Percentiles rank a stretch among this genome's conserved stretches.
These are phyloP conservation scores for Alosa alosa DNA, from an alignment of 2,113 vertebrate species.

Conservation along the genomic window DNA sequence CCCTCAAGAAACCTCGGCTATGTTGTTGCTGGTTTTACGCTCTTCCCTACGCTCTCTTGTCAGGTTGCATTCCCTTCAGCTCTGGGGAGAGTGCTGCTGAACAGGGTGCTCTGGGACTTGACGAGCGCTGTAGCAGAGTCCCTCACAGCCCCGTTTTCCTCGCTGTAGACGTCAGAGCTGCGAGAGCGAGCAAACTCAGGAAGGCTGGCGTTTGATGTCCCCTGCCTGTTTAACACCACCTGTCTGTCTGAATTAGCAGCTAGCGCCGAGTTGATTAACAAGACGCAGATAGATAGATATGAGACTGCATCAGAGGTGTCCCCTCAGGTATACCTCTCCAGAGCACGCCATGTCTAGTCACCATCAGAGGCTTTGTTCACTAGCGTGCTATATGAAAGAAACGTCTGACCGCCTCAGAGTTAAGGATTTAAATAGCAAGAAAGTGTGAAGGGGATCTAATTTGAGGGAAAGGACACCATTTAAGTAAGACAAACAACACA, in stretches of 20 bases:
- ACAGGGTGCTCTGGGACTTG: neutral
- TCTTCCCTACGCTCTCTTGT: neutral
- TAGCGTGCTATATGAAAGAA: neutral
- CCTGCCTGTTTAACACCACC: neutral
- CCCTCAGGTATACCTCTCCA: neutral
- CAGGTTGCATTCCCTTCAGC: neutral
- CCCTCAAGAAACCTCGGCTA: neutral
- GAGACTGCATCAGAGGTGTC: neutral
- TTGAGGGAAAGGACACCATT: neutral
- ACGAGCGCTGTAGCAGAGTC: neutral
- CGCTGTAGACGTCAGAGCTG: neutral
- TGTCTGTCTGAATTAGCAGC: constrained; percentile 7
- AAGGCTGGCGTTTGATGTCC: neutral
- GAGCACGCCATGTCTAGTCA: constrained; percentile 1
- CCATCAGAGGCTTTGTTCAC: neutral
- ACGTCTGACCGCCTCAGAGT: neutral
- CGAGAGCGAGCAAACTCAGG: neutral
- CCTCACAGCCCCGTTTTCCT: neutral
- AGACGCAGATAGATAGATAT: neutral
- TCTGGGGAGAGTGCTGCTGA: neutral
- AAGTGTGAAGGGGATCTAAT: neutral
- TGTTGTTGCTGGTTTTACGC: neutral
- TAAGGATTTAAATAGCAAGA: neutral
- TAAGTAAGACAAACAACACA: too few relatives aligned
- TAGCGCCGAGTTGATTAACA: neutral